Evolutionary conservation across 2,113 vertebrate genomes (phyloP).

Genomic region (Tylochromis polylepis): DNA sequence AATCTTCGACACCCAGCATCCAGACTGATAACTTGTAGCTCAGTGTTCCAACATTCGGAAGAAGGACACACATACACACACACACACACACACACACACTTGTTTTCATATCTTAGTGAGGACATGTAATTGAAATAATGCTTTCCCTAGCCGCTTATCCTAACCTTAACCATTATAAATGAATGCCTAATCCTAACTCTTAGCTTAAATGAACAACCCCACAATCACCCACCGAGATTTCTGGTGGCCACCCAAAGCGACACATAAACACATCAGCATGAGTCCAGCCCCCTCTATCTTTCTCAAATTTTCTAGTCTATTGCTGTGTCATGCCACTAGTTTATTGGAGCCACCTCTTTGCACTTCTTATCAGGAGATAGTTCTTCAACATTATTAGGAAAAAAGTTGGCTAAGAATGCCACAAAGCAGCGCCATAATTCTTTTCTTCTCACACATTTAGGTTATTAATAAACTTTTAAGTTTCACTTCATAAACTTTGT

Average conservation of each 20-base stretch:
- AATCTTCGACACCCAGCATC: too few species aligned
- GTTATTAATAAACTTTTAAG: background rate
- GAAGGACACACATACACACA: too few species aligned
- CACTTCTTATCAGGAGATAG: background rate
- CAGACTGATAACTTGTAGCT: too few species aligned
- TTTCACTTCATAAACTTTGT: background rate
- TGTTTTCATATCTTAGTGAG: too few species aligned
- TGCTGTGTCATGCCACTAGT: constrained; percentile 23
- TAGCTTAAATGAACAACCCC: too few species aligned
- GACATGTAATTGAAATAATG: too few species aligned
- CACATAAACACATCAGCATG: constrained; percentile 44
- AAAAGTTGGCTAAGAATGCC: background rate
- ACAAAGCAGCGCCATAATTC: background rate
- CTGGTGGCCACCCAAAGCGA: background rate
- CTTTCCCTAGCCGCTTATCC: too few species aligned
- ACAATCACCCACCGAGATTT: background rate
- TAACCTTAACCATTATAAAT: too few species aligned
- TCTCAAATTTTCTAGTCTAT: constrained; percentile 44
- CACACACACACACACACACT: too few species aligned
- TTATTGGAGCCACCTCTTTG: constrained; percentile 21
- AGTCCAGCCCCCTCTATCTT: background rate
- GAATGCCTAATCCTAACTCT: too few species aligned
- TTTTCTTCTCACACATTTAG: background rate
- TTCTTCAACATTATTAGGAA: constrained; percentile 23
- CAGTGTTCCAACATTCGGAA: too few species aligned